Evolutionary conservation across 1,140 invertebrate species (phyloP).

Genomic region (Hyphantria cunea): DNA sequence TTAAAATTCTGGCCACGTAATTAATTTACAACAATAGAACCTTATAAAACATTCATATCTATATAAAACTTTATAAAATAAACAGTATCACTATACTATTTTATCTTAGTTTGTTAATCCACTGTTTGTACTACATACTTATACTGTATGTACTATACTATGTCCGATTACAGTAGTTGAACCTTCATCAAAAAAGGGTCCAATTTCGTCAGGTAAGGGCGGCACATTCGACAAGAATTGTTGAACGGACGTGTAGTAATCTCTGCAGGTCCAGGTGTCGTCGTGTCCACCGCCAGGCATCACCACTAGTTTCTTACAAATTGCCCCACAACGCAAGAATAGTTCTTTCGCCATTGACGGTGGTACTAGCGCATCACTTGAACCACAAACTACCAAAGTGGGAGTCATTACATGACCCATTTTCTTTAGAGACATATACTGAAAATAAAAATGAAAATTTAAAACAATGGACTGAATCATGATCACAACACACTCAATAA

Average conservation of each 20-base stretch:
- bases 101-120: slow-evolving; percentile 6
- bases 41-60: too few relatives aligned
- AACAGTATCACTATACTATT: slow-evolving; percentile 12
- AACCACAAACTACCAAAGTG: slow-evolving; percentile 90
- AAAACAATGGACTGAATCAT: too few relatives aligned
- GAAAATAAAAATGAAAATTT: slow-evolving; percentile 58
- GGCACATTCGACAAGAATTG: slow-evolving; percentile 63
- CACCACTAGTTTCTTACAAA: slow-evolving; percentile 87
- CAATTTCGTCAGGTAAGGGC: slow-evolving; percentile 47
- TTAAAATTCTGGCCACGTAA: too few relatives aligned
- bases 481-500: not conserved
- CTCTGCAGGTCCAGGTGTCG: slow-evolving; percentile 89
- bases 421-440: slow-evolving; percentile 89
- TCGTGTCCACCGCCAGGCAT: slow-evolving; percentile 92
- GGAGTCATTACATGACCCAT: slow-evolving; percentile 86
- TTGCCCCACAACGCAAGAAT: slow-evolving; percentile 86
- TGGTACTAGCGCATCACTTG: slow-evolving; percentile 92
- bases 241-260: slow-evolving; percentile 65
- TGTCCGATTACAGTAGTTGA: slow-evolving; percentile 36
- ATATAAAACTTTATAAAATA: not conserved
- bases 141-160: slow-evolving; percentile 49
- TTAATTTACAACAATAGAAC: too few relatives aligned
- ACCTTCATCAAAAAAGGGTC: slow-evolving; percentile 43
- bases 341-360: slow-evolving; percentile 91
- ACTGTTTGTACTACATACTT: slow-evolving; percentile 21